Conservation (phyloP, 2,113 vertebrate species). For the Etia nguti region DNA sequence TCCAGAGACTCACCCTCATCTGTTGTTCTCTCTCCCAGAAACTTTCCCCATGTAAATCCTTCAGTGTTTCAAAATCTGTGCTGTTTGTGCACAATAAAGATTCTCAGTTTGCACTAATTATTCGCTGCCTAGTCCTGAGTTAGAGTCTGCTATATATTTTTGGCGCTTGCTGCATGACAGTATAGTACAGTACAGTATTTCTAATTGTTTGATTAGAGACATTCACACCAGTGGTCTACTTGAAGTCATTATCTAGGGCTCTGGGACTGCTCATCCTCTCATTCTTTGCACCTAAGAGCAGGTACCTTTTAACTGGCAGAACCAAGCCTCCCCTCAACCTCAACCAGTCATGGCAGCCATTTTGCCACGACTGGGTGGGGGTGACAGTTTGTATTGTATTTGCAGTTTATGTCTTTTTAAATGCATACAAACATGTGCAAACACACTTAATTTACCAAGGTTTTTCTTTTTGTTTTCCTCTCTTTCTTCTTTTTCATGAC, state of each 20-base stretch:
- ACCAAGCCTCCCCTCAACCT: not conserved
- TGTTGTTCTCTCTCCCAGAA: not conserved
- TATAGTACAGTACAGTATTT: not conserved
- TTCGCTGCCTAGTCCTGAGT: not conserved
- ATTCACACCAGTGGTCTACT: not conserved
- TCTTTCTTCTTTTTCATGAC: not conserved
- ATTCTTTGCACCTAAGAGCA: not conserved
- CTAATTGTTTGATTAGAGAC: not conserved
- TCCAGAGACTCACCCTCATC: not conserved
- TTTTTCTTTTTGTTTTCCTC: not conserved
- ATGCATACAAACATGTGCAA: not conserved
- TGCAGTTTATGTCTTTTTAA: not conserved
- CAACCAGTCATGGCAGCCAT: not conserved
- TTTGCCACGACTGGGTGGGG: not conserved
- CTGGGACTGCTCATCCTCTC: not conserved
- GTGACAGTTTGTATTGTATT: not conserved
- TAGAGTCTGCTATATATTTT: not conserved
- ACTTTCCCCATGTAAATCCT: not conserved
- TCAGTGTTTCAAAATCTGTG: not conserved
- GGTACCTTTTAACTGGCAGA: not conserved
- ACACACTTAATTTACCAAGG: not conserved
- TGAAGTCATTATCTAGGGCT: not conserved
- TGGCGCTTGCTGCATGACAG: not conserved
- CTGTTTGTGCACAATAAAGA: not conserved
- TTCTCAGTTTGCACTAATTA: not conserved